These are phyloP conservation scores for Sebastes nivosus DNA, from an alignment of 2,797 vertebrate species.

Conservation along the genomic window DNA sequence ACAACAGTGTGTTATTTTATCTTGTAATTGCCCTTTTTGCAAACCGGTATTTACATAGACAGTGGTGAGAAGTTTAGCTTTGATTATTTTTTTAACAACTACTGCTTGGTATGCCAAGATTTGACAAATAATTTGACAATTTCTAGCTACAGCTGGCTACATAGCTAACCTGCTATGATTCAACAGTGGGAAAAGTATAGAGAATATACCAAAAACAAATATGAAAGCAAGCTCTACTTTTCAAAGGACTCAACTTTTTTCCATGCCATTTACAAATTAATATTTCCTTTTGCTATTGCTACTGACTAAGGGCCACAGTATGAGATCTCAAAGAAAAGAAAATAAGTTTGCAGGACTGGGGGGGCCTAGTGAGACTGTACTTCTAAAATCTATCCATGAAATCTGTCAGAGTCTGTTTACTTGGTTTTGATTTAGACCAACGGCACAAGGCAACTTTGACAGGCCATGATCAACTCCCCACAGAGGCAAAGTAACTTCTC, in stretches of 20 bases:
- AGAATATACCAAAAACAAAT: neutral
- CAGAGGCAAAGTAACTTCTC: conserved; percentile 29
- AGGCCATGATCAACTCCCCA: conserved; percentile 36
- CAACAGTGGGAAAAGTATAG: neutral
- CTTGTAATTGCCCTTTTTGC: neutral
- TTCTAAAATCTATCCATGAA: conserved; percentile 28
- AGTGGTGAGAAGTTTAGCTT: neutral
- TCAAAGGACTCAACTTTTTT: neutral
- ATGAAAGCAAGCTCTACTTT: neutral
- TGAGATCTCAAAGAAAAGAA: conserved; percentile 21
- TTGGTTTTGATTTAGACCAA: conserved; percentile 53
- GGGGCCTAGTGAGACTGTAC: neutral
- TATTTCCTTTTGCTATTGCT: conserved; percentile 7
- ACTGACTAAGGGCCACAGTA: neutral
- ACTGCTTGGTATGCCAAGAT: neutral
- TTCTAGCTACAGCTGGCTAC: neutral
- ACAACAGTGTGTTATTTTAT: neutral
- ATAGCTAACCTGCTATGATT: neutral
- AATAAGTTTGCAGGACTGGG: neutral
- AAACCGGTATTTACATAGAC: neutral
- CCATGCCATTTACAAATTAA: conserved; percentile 2
- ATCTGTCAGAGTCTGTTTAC: conserved; percentile 50
- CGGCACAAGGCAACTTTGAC: conserved; percentile 37
- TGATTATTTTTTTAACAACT: neutral
- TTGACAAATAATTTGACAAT: neutral